These are phyloP conservation scores for Molanna angustata DNA, from an alignment of 2,888 invertebrate species.

Conservation along the genomic window DNA sequence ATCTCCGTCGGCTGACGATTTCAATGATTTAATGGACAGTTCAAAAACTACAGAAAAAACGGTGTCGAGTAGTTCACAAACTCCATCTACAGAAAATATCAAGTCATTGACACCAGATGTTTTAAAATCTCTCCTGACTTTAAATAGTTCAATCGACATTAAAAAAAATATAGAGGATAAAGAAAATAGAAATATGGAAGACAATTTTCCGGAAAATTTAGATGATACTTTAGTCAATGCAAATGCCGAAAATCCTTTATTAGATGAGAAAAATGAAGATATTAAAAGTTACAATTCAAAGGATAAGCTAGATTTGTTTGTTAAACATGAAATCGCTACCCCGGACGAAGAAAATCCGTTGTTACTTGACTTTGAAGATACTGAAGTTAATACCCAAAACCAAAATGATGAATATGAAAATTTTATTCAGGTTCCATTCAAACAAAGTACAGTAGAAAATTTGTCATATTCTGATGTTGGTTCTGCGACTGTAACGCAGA, in stretches of 20 bases:
- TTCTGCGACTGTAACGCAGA: constrained; percentile 34
- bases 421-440: constrained; percentile 28
- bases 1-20: constrained; percentile 64
- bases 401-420: constrained; percentile 25
- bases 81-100: constrained; percentile 54
- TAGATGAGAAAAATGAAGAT: background rate
- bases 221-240: constrained; percentile 2
- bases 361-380: constrained; percentile 12
- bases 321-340: background rate
- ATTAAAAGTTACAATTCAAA: background rate
- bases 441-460: constrained; percentile 25
- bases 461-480: constrained; percentile 14
- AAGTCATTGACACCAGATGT: constrained; percentile 33
- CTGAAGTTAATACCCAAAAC: background rate
- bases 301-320: background rate
- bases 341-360: background rate
- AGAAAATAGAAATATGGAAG: constrained; percentile 1
- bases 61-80: constrained; percentile 44
- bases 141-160: no score
- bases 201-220: background rate
- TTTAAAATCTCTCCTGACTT: constrained; percentile 20
- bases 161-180: no score
- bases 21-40: constrained; percentile 37
- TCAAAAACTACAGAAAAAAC: constrained; percentile 34
- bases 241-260: constrained; percentile 7